These are phyloP conservation scores for Cataglyphis rosenhaueri DNA, from an alignment of 2,888 invertebrate species.

Conservation along the genomic window DNA sequence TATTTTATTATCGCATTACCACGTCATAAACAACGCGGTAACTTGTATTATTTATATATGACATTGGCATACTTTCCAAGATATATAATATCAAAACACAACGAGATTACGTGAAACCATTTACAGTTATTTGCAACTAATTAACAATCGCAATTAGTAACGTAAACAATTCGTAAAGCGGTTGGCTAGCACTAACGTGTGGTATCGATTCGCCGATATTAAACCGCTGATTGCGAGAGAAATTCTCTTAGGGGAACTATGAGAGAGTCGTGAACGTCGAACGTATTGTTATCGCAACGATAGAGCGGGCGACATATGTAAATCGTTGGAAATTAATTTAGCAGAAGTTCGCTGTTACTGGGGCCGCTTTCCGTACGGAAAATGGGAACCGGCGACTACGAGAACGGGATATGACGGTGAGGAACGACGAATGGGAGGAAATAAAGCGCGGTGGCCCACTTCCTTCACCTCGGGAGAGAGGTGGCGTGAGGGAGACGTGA, in stretches of 20 bases:
- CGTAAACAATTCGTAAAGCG: conserved; percentile 46
- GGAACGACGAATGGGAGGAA: conserved; percentile 64
- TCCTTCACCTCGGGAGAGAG: conserved; percentile 51
- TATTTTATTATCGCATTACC: not conserved
- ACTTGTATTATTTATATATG: not conserved
- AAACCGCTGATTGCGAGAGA: conserved; percentile 59
- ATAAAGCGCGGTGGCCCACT: conserved; percentile 75
- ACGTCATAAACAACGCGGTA: not conserved
- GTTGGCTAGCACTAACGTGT: conserved; percentile 47
- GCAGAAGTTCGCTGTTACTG: conserved; percentile 71
- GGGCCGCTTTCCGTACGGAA: conserved; percentile 35
- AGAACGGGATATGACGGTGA: conserved; percentile 55
- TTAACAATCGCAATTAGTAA: conserved; percentile 60
- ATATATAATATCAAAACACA: not conserved
- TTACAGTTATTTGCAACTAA: conserved; percentile 51
- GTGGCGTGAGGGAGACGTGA: conserved; percentile 38
- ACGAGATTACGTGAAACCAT: conserved; percentile 29
- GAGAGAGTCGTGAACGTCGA: conserved; percentile 36
- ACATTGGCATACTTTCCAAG: conserved; percentile 5
- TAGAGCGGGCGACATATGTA: conserved; percentile 72
- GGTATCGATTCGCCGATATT: conserved; percentile 64
- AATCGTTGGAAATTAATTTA: conserved; percentile 78
- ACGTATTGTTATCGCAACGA: conserved; percentile 74
- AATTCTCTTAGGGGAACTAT: conserved; percentile 68
- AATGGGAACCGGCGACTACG: conserved; percentile 47